These are phyloP conservation scores for Psittacula cyanocephala DNA, from an alignment of 2,113 vertebrate species.

Conservation along the genomic window DNA sequence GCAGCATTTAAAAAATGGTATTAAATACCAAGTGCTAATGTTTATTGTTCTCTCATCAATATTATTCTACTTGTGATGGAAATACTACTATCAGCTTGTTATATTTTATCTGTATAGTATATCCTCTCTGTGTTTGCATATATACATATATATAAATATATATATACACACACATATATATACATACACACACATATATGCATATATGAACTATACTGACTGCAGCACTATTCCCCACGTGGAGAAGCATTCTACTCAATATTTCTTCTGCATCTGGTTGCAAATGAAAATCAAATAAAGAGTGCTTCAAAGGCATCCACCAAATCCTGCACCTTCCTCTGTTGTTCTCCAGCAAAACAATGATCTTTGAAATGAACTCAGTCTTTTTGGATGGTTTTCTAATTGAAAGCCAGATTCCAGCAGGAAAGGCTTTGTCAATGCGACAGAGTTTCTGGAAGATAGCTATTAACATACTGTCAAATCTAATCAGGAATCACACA, in stretches of 20 bases:
- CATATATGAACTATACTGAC: background rate
- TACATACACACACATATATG: background rate
- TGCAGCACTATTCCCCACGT: background rate
- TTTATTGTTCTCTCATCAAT: background rate
- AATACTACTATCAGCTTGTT: background rate
- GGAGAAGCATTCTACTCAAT: background rate
- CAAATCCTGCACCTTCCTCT: fast-evolving
- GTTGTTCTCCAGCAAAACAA: background rate
- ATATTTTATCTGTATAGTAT: background rate
- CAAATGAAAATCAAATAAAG: background rate
- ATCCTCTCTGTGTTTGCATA: background rate
- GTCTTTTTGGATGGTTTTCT: background rate
- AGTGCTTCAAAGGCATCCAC: background rate
- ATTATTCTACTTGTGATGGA: background rate
- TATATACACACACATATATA: background rate
- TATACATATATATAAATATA: background rate
- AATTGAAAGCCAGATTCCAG: background rate
- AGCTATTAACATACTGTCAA: background rate
- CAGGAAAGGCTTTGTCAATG: background rate
- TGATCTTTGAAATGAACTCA: background rate
- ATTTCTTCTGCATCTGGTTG: background rate
- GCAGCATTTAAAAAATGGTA: background rate
- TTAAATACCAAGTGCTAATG: background rate
- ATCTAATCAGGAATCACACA: background rate
- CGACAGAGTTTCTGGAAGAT: background rate